These are phyloP conservation scores for Sinodicranocentrus sp. DNA, from an alignment of 2,888 invertebrate species.

Conservation along the genomic window DNA sequence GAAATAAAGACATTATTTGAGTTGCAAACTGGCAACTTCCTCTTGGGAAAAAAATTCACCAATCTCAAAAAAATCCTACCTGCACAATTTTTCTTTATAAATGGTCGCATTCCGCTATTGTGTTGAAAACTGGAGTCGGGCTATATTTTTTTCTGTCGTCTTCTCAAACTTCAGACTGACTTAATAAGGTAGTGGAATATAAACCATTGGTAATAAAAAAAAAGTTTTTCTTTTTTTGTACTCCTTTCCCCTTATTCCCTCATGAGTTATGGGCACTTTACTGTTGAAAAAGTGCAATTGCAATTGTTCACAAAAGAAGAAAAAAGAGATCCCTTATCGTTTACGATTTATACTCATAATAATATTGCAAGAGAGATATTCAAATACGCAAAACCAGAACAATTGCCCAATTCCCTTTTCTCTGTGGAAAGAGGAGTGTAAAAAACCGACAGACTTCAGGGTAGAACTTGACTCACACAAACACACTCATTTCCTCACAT, in stretches of 20 bases:
- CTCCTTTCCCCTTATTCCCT: neutral
- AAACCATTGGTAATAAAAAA: neutral
- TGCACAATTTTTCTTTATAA: neutral
- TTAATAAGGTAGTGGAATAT: neutral
- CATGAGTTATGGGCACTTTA: neutral
- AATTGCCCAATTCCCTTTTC: slow-evolving; percentile 37
- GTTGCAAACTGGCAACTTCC: neutral
- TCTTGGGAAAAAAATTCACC: neutral
- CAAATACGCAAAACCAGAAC: slow-evolving; percentile 33
- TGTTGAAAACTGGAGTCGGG: neutral
- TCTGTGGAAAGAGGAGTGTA: too few species aligned
- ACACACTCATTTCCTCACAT: slow-evolving; percentile 56
- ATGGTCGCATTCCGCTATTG: too few species aligned
- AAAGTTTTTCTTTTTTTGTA: neutral
- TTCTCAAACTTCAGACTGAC: neutral
- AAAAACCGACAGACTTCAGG: too few species aligned
- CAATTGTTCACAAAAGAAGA: neutral
- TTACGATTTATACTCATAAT: slow-evolving; percentile 5
- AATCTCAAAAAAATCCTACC: neutral
- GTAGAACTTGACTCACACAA: too few species aligned
- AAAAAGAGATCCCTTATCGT: slow-evolving; percentile 5
- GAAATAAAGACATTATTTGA: neutral
- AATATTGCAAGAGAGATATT: neutral
- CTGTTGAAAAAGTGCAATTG: slow-evolving; percentile 12
- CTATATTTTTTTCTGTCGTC: neutral